Evolutionary conservation across 2,888 invertebrate species (phyloP).

Genomic region (Hoplodrina blanda): DNA sequence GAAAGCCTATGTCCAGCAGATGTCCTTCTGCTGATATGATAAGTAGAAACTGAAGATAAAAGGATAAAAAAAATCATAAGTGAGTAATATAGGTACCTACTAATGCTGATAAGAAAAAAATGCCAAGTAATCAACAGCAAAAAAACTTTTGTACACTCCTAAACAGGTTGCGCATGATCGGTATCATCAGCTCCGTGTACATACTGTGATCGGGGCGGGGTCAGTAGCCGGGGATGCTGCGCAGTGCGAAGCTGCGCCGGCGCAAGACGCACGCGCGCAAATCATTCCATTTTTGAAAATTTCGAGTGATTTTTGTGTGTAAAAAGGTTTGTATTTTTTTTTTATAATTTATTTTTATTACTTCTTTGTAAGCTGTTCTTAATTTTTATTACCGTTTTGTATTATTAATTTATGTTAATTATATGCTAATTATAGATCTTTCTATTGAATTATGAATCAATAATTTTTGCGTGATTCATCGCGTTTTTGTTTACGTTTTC

Average conservation of each 20-base stretch:
- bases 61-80: no score
- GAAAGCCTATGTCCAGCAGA: no score
- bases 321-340: slow-evolving; percentile 54
- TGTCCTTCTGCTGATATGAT: no score
- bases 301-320: slow-evolving; percentile 39
- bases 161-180: slow-evolving; percentile 29
- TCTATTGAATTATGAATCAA: slow-evolving; percentile 24
- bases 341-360: background rate
- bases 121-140: background rate
- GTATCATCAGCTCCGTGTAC: slow-evolving; percentile 49
- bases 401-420: slow-evolving; percentile 7
- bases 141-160: background rate
- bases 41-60: no score
- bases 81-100: no score
- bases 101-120: no score
- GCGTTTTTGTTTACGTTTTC: slow-evolving; percentile 47
- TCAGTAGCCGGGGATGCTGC: slow-evolving; percentile 66
- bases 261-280: slow-evolving; percentile 62
- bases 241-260: slow-evolving; percentile 63
- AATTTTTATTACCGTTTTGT: background rate
- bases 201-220: slow-evolving; percentile 45
- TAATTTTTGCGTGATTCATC: slow-evolving; percentile 35
- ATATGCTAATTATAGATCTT: slow-evolving; percentile 11
- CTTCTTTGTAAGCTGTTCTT: background rate
- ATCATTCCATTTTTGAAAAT: slow-evolving; percentile 15